Conservation (phyloP, 2,797 vertebrate species). For the Propithecus perrieri region DNA sequence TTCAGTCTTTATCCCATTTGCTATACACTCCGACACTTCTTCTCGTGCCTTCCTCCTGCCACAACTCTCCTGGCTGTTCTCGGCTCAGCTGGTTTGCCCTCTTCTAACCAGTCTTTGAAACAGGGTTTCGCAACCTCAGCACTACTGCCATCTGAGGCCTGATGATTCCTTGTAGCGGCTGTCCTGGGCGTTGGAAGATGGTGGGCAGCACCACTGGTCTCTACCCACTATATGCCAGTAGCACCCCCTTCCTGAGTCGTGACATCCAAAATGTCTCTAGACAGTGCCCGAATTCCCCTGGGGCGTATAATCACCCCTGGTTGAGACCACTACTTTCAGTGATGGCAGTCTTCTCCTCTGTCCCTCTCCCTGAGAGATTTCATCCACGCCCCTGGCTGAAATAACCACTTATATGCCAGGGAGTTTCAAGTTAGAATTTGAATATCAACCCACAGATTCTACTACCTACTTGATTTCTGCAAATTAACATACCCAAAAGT, state of each 20-base stretch:
- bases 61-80: neutral
- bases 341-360: neutral
- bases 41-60: neutral
- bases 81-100: neutral
- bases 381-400: neutral
- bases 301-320: neutral
- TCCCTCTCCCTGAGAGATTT: neutral
- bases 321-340: neutral
- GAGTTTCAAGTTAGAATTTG: neutral
- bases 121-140: neutral
- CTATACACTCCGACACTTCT: neutral
- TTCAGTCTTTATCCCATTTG: neutral
- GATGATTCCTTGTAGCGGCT: neutral
- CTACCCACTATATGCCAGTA: neutral
- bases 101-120: neutral
- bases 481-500: neutral
- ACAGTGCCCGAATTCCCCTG: neutral
- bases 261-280: neutral
- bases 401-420: neutral
- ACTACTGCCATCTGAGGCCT: neutral
- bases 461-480: neutral
- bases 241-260: neutral
- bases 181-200: neutral
- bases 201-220: neutral
- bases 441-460: neutral